Evolutionary conservation across 2,888 invertebrate genomes (phyloP), one percentile per base, ranked within the genome.

Genomic region (Malthinus flaveolus): DNA sequence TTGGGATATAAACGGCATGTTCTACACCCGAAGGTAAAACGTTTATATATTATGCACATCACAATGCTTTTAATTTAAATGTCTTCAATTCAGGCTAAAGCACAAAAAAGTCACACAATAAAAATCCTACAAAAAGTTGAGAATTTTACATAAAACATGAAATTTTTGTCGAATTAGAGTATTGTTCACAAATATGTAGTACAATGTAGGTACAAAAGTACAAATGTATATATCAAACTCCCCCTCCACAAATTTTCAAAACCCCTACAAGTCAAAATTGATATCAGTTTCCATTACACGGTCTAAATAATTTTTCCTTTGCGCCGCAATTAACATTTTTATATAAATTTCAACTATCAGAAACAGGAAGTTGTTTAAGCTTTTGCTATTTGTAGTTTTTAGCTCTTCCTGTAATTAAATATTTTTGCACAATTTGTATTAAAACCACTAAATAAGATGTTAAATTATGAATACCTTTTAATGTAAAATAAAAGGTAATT

Each of bases 61-160:
- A 54, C 50, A 46, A 45, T 36, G 55, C 55, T 59, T 55, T 59
- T 56, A 59, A 59, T 51, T 59, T 59, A 59, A 53, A 52, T 52
- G 35, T 53, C 31, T 45, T 32, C 12, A 56, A 56, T 36, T 13
- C 11, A 34, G 31, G 52, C 15, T 12, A 23, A 23, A 23, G 8
- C 12, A 42, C 39, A 15, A 12, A 42, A 42, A 13, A 5, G n/a
- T 15, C 12, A 42, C n/a, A 42, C 39, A n/a, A n/a, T 9, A 42
- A 23, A 3, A 23, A 23, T 3, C 2, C 2, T 23, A 23, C 23
- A 23, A 42, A n/a, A 15, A 42, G 23, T 15, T 13, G 39, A 42
- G 23, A 42, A n/a, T 13, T 42, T 42, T 11, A 23, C 39, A 13
- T 42, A 39, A 7, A 1, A 39, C 9, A 13, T 4, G 8, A 13